Evolutionary conservation across 2,888 invertebrate genomes (phyloP), one percentile per base, ranked within the genome.

Genomic region (Apotomis turbidana): DNA sequence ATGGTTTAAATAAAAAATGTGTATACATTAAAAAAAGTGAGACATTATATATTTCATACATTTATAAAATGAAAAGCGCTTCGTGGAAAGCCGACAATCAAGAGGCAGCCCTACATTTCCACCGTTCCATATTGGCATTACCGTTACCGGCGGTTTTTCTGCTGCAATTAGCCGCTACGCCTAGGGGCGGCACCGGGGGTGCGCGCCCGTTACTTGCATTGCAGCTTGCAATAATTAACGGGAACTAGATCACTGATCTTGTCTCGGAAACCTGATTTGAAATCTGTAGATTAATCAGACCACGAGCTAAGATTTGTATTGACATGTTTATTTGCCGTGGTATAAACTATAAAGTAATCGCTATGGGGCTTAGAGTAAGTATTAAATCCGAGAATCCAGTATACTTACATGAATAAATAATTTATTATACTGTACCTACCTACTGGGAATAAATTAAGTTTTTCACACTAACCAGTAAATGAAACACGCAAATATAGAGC

Each of bases 131-230:
- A 57, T 5, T 54, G 64, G 46, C 51, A 13, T 62, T 60, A 55
- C 55, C 51, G 36, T 62, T 60, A 55, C 55, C 44, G 57, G 49
- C 57, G 71, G 71, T 71, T 71, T 71, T 57, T 61, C 71, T 67
- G 12, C 61, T 41, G 67, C 67, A 71, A 68, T 71, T 71, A 71
- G 61, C 61, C 49, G 55, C 41, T 62, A 57, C 57, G 57, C 61
- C 62, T 62, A 58, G 61, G 67, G 67, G 67, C 66, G 71, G 71
- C 57, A 15, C 61, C 41, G n/a, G 49, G 67, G 67, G 57, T 57
- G 67, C 71, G 49, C n/a, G 49, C 67, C 49, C 58, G 62, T 57
- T 57, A 66, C 60, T 58, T 64, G 60, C 71, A 60, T 46, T 41
- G 41, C 66, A 66, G 49, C 64, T 64, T 44, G 55, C 51, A 57